Base-by-base conservation (phyloP, 2,888 invertebrate genomes). In the Chironomus tentans region DNA sequence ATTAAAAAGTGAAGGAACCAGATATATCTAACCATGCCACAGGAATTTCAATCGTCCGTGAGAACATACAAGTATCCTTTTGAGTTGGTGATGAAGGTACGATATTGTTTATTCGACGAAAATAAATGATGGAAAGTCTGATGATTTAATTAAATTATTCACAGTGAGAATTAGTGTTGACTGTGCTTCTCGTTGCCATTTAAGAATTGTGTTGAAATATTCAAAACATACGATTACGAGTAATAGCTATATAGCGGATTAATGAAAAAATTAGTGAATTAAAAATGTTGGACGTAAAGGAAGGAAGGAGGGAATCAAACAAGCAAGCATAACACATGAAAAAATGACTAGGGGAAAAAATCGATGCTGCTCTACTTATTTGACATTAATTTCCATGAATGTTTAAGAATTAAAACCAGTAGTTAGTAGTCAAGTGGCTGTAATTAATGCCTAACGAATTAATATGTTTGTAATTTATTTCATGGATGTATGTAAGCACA, bases 21-120 rank as follows among this genome's bases (percentile, higher is more conserved):
- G 22, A 28, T 2, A 68, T 13, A n/a, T 28, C 80, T 81, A 81
- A 87, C 83, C 83, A 97, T 97, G 97, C 97, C 97, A 82, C 97
- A 97, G 86, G 94, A 95, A 84, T 97, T 95, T 86, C 93, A 94
- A 83, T 94, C 95, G 79, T 97, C 97, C 80, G 91, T 97, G 75
- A 89, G 97, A 88, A 94, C 97, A 79, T 97, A 97, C 87, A 96
- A 96, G 85, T 90, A 93, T 84, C 92, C 96, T 73, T 97, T 97
- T 85, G 96, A 97, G 85, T 88, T 97, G 84, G 95, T 97, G 80
- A 97, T 97, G 97, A 92, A 92, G 87, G 96, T 96, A 85, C 89
- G 93, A 90, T 28, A 28, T 28, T 28, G 28, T 28, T 65, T 61
- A 75, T 68, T 15, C 46, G 4, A 61, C 12, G 13, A 15, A 50